phyloP scores from a whole-genome alignment of 2,888 invertebrate species.

The Leistus spinibarbis region DNA sequence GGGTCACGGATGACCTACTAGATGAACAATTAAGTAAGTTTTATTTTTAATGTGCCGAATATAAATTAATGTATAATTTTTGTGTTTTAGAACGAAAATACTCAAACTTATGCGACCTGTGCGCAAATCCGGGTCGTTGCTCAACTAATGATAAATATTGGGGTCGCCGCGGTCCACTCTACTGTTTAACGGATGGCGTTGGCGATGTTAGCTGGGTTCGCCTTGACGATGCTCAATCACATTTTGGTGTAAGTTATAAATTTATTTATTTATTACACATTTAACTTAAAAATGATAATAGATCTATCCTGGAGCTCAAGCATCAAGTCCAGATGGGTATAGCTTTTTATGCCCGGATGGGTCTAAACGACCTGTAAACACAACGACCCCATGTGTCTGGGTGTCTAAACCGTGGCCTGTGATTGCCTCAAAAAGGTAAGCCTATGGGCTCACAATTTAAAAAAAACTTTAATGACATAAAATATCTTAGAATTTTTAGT shows the following conservation, averaged over 20 bases:
- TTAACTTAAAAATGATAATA: constrained; percentile 35
- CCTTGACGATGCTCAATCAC: constrained; percentile 68
- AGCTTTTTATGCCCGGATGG: constrained; percentile 81
- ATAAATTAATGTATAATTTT: not conserved
- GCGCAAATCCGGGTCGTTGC: constrained; percentile 68
- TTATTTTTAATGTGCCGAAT: not conserved
- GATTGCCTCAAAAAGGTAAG: constrained; percentile 69
- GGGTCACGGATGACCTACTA: constrained; percentile 71
- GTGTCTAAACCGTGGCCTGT: constrained; percentile 80
- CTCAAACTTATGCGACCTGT: constrained; percentile 74
- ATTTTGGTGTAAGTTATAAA: constrained; percentile 62
- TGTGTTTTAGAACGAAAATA: constrained; percentile 64
- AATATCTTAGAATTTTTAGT: too few species aligned
- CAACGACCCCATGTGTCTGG: constrained; percentile 75
- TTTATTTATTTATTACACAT: constrained; percentile 14
- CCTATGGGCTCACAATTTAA: not conserved
- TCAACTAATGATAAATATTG: constrained; percentile 76
- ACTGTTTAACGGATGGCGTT: constrained; percentile 76
- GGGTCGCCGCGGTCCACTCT: constrained; percentile 80
- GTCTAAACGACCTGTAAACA: constrained; percentile 63
- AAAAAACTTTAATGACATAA: too few species aligned
- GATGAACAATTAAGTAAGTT: constrained; percentile 72
- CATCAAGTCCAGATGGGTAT: constrained; percentile 61
- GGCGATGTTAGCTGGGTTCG: constrained; percentile 87
- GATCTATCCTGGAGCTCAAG: constrained; percentile 53